A percentile compares a stretch with the other conserved stretches of the same genome.
phyloP scores from a whole-genome alignment of 2,113 vertebrate genomes.

The Eublepharis macularius region DNA sequence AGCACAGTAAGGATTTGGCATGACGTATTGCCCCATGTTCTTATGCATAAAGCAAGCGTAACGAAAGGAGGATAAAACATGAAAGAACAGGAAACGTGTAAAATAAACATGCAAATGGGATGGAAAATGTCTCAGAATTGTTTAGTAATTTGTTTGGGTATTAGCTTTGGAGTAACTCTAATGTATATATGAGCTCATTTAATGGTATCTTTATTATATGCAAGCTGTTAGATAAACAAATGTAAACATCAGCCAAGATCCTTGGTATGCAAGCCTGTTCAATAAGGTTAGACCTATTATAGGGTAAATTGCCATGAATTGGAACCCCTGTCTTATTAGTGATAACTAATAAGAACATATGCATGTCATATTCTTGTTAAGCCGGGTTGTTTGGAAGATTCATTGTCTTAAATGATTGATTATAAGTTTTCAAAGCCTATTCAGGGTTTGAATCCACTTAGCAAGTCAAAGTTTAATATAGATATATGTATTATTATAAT shows the following conservation, averaged over 20 bases:
- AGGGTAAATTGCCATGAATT: constrained; percentile 34
- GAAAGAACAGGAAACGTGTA: not conserved
- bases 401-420: constrained; percentile 28
- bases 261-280: constrained; percentile 18
- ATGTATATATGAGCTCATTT: not conserved
- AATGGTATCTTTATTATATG: constrained; percentile 21
- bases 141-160: not conserved
- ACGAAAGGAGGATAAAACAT: not conserved
- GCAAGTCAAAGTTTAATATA: constrained; percentile 20
- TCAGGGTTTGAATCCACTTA: constrained; percentile 33
- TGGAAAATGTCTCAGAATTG: not conserved
- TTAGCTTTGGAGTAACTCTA: not conserved
- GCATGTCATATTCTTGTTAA: constrained; percentile 14
- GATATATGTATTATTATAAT: constrained; percentile 17
- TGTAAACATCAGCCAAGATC: not conserved
- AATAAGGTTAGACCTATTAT: constrained; percentile 24
- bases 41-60: not conserved
- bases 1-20: not conserved
- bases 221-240: constrained; percentile 35
- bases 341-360: constrained; percentile 1
- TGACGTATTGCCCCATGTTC: not conserved
- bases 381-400: constrained; percentile 14
- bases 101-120: not conserved
- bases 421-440: constrained; percentile 2
- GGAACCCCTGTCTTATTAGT: constrained; percentile 19